Conservation (phyloP, 1,140 invertebrate genomes). For the Holotrichia oblita region DNA sequence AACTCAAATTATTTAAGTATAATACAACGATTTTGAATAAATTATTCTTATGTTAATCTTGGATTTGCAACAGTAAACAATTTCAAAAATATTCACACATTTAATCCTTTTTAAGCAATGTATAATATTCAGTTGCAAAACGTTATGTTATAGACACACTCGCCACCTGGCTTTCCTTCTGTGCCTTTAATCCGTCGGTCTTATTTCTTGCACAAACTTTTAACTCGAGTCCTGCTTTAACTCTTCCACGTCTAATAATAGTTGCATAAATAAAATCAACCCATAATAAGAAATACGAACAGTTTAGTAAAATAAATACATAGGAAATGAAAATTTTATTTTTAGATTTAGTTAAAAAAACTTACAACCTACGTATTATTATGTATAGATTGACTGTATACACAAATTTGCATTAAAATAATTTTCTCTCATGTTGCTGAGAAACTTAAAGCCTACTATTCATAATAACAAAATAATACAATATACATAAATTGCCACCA, state of each 20-base stretch:
- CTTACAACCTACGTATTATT: conserved; percentile 1
- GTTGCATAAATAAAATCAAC: not conserved
- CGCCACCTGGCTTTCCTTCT: no score
- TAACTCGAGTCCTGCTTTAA: not conserved
- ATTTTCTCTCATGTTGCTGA: not conserved
- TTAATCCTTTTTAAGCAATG: no score
- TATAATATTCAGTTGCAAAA: no score
- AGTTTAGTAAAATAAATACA: not conserved
- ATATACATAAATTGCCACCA: conserved; percentile 46
- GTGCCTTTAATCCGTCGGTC: no score
- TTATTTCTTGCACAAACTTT: no score
- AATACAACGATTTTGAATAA: no score
- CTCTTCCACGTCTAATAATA: not conserved
- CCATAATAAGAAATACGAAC: not conserved
- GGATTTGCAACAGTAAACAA: no score
- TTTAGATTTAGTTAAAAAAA: not conserved
- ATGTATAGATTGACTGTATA: conserved; percentile 22
- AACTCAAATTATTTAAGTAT: no score
- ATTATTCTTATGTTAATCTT: no score
- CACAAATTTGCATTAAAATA: conserved; percentile 21
- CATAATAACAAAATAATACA: conserved; percentile 21
- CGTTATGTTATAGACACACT: no score
- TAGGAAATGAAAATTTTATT: conserved; percentile 16
- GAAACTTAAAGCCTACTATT: conserved; percentile 27
- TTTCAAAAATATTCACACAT: no score